These are phyloP conservation scores for Halisarca cf. caerulea DNA, from an alignment of 37 sponge, comb jelly and placozoan species.

Conservation along the genomic window DNA sequence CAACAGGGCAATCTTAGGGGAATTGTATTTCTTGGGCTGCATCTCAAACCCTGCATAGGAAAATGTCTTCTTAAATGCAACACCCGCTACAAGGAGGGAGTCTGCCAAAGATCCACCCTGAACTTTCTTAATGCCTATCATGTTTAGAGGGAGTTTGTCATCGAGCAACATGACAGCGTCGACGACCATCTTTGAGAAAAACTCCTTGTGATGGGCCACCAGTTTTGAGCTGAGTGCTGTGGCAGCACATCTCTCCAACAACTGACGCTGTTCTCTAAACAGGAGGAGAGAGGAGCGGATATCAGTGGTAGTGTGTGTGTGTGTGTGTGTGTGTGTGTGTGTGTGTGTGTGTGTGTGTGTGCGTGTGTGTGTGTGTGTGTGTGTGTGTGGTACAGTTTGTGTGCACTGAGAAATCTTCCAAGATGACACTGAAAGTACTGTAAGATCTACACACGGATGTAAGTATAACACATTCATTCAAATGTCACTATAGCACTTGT, in stretches of 20 bases:
- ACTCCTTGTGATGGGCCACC: conserved; percentile 95
- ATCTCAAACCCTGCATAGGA: conserved; percentile 99
- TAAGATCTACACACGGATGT: too few relatives aligned
- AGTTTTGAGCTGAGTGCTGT: conserved; percentile 96
- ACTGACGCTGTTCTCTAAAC: conserved; percentile 79
- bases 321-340: too few relatives aligned
- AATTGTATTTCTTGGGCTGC: conserved; percentile 92
- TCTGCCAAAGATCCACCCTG: conserved; percentile 93
- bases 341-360: too few relatives aligned
- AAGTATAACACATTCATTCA: too few relatives aligned
- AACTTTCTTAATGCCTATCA: conserved; percentile 99
- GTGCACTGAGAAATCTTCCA: too few relatives aligned
- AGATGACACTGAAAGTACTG: too few relatives aligned
- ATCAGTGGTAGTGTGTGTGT: too few relatives aligned
- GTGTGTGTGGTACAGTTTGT: too few relatives aligned
- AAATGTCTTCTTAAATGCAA: conserved; percentile 99
- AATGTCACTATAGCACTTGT: too few relatives aligned
- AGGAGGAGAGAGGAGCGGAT: background rate
- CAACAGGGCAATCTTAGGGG: conserved; percentile 90
- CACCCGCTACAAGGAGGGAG: conserved; percentile 87
- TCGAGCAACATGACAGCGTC: conserved; percentile 94
- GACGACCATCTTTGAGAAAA: conserved; percentile 99
- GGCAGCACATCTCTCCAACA: conserved; percentile 95
- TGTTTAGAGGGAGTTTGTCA: conserved; percentile 88
- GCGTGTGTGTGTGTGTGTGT: too few relatives aligned